phyloP scores from a whole-genome alignment of 1,140 invertebrate genomes.

The Phymorhynchus buccinoides region DNA sequence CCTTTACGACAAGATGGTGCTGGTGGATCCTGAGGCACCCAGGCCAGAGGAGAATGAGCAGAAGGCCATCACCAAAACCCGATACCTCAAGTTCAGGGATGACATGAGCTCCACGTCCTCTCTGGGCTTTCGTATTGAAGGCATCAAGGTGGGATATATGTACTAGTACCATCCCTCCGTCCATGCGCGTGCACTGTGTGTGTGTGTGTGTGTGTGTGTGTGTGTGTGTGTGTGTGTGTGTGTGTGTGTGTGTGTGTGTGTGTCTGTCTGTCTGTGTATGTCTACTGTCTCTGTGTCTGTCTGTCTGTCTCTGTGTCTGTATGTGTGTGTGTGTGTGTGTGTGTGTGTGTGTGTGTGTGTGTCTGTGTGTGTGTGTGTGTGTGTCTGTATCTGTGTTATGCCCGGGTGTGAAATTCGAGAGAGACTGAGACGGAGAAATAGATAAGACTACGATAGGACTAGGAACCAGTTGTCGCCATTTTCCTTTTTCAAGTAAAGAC shows the following conservation, averaged over 20 bases:
- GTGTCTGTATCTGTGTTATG: no score
- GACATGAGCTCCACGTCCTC: constrained; percentile 96
- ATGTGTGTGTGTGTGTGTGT: neutral
- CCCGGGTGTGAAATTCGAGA: no score
- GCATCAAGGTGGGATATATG: constrained; percentile 82
- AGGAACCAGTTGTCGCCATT: no score
- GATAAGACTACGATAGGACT: neutral
- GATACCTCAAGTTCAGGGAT: constrained; percentile 98
- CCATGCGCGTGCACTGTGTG: neutral
- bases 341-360: neutral
- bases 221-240: neutral
- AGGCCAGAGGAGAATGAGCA: constrained; percentile 90
- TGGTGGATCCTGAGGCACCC: constrained; percentile 91
- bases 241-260: neutral
- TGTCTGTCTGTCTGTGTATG: neutral
- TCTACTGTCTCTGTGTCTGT: neutral
- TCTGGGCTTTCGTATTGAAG: constrained; percentile 96
- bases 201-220: neutral
- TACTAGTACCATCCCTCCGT: neutral
- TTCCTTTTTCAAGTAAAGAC: no score
- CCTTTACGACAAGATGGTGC: constrained; percentile 99
- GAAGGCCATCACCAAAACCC: constrained; percentile 93
- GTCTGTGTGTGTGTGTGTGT: neutral
- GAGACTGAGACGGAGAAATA: neutral
- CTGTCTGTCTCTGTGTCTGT: neutral